These are phyloP conservation scores for Sinocyclocheilus anophthalmus DNA, from an alignment of 2,113 vertebrate genomes.

Conservation along the genomic window DNA sequence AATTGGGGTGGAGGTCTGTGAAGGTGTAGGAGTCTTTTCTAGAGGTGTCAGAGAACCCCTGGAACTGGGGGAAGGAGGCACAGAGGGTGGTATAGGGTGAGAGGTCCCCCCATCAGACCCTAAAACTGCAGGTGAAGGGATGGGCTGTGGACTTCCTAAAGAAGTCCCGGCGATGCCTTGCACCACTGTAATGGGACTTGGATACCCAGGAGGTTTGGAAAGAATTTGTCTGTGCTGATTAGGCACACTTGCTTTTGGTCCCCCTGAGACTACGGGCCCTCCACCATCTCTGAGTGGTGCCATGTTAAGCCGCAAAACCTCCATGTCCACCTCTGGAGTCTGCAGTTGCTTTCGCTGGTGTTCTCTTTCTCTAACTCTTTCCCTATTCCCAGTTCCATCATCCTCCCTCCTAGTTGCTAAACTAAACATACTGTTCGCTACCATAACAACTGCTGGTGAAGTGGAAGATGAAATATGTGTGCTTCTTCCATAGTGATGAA, in stretches of 20 bases:
- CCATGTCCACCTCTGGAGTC: slow-evolving; percentile 75
- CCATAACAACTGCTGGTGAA: slow-evolving; percentile 49
- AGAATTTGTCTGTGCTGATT: slow-evolving; percentile 69
- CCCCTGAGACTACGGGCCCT: slow-evolving; percentile 43
- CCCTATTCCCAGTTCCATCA: slow-evolving; percentile 44
- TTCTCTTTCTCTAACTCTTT: slow-evolving; percentile 57
- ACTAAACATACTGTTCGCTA: slow-evolving; percentile 49
- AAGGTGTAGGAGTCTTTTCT: slow-evolving; percentile 60
- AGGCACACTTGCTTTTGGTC: slow-evolving; percentile 50
- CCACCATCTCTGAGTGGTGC: slow-evolving; percentile 52
- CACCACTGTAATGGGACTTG: slow-evolving; percentile 66
- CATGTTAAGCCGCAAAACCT: slow-evolving; percentile 74
- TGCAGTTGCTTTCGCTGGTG: slow-evolving; percentile 63
- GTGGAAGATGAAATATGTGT: slow-evolving; percentile 64
- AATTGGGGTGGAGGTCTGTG: slow-evolving; percentile 67
- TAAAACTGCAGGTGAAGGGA: slow-evolving; percentile 41
- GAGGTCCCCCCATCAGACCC: slow-evolving; percentile 44
- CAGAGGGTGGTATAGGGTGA: slow-evolving; percentile 51
- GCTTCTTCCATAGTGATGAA: slow-evolving; percentile 63
- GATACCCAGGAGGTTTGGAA: slow-evolving; percentile 70
- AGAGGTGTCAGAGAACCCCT: slow-evolving; percentile 61
- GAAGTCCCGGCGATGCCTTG: slow-evolving; percentile 62
- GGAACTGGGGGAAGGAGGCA: slow-evolving; percentile 62
- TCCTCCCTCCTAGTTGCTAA: slow-evolving; percentile 35
- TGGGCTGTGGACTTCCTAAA: slow-evolving; percentile 50